These are phyloP conservation scores for Speoplatyrhinus poulsoni DNA, from an alignment of 2,113 vertebrate species.

Conservation along the genomic window DNA sequence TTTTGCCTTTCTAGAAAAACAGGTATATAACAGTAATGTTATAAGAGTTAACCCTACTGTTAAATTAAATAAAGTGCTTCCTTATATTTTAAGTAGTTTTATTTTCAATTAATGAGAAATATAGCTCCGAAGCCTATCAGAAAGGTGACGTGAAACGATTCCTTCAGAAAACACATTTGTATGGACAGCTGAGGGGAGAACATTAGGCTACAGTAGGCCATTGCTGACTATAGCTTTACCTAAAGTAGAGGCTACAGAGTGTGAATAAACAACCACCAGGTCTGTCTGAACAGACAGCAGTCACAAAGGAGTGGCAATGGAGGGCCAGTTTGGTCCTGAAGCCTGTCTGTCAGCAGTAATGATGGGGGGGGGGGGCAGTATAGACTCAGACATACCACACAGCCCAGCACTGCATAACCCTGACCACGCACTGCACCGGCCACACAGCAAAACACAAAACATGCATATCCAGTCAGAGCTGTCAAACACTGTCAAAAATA, in stretches of 20 bases:
- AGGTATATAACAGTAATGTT: too few relatives aligned
- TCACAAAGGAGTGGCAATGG: constrained; percentile 52
- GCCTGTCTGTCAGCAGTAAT: constrained; percentile 70
- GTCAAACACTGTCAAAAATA: too few relatives aligned
- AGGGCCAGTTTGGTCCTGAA: constrained; percentile 44
- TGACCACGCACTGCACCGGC: not conserved
- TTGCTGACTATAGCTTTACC: constrained; percentile 28
- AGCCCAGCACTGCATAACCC: constrained; percentile 27
- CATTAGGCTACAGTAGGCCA: too few relatives aligned
- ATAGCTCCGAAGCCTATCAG: too few relatives aligned
- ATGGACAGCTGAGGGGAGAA: constrained; percentile 24
- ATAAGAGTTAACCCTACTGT: too few relatives aligned
- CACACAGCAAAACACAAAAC: not conserved
- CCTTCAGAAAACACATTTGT: too few relatives aligned
- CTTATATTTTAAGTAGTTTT: too few relatives aligned
- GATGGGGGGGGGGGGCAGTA: constrained; percentile 20
- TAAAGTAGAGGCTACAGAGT: constrained; percentile 25
- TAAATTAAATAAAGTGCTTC: too few relatives aligned
- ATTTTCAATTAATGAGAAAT: too few relatives aligned
- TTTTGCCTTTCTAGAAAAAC: too few relatives aligned
- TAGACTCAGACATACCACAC: constrained; percentile 19
- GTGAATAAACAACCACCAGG: constrained; percentile 60
- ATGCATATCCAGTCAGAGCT: not conserved
- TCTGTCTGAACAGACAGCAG: constrained; percentile 45
- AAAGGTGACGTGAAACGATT: too few relatives aligned